Evolutionary conservation across 2,113 vertebrate genomes (phyloP).

Genomic region (Blennius ocellaris): DNA sequence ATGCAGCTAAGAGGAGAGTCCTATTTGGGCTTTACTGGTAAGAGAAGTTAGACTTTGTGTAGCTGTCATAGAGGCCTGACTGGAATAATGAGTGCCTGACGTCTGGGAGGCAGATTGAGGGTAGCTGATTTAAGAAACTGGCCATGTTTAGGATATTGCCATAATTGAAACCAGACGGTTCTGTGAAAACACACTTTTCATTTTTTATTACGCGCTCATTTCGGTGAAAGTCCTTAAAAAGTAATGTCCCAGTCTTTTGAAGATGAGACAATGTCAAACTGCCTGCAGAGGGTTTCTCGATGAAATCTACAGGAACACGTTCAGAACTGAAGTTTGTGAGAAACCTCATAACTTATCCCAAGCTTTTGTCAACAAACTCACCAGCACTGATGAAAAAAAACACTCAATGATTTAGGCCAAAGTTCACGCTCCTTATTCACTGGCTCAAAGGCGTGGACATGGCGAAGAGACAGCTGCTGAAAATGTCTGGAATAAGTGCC

Average conservation of each 20-base stretch:
- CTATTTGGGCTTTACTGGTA: slow-evolving; percentile 28
- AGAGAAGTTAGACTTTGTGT: slow-evolving; percentile 32
- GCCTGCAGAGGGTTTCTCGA: slow-evolving; percentile 25
- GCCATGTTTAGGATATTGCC: slow-evolving; percentile 75
- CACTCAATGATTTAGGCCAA: slow-evolving; percentile 23
- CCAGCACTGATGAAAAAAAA: slow-evolving; percentile 33
- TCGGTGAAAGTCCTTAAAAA: slow-evolving; percentile 41
- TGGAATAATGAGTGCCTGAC: slow-evolving; percentile 71
- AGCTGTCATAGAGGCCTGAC: slow-evolving; percentile 66
- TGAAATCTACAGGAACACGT: slow-evolving; percentile 19
- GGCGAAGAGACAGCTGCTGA: slow-evolving; percentile 28
- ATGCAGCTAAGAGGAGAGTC: slow-evolving; percentile 2
- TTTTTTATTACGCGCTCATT: slow-evolving; percentile 70
- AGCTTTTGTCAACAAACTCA: slow-evolving; percentile 27
- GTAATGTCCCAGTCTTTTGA: slow-evolving; percentile 32
- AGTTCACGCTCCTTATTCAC: slow-evolving; percentile 31
- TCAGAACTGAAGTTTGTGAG: slow-evolving; percentile 7
- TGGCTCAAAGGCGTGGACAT: slow-evolving; percentile 37
- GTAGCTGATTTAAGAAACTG: slow-evolving; percentile 62
- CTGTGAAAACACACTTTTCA: slow-evolving; percentile 72
- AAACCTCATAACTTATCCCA: slow-evolving; percentile 30
- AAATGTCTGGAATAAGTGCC: slow-evolving; percentile 13
- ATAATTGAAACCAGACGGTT: slow-evolving; percentile 72
- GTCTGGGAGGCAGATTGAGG: slow-evolving; percentile 61
- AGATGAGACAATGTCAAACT: slow-evolving; percentile 26